Evolutionary conservation across 2,888 invertebrate species (phyloP), one percentile per base, ranked within the genome.

Genomic region (Dorcus parallelipipedus): DNA sequence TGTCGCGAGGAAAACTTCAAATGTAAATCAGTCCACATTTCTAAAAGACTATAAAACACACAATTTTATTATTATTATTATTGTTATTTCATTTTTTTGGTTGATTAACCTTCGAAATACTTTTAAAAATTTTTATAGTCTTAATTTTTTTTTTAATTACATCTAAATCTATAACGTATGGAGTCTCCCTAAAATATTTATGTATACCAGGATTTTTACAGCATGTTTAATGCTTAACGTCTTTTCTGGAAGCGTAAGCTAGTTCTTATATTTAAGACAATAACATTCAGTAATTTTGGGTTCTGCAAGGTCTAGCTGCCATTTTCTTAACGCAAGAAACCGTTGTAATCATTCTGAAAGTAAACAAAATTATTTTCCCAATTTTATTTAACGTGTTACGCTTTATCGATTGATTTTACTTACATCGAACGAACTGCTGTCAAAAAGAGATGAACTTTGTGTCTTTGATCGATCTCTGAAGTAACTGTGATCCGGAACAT

Each of bases 401-500:
- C 1, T 6, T 33, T 1, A 6, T 42, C 6, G 41, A 10, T 41
- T 45, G 14, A 14, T 17, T 45, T 45, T 43, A 68, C 68, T 67
- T 67, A 69, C 69, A 52, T 72, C 70, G 66, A 73, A 73, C 58
- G 73, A 71, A 67, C 71, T 70, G 53, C 69, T 65, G 60, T 75
- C 74, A 60, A 74, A 71, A 43, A 71, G 68, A 14, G 55, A 54
- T 57, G 71, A 69, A 57, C 69, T 68, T 38, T 72, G 73, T 40
- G 67, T 63, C 59, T 72, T 69, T 50, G 73, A 62, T 60, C 71
- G 70, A 54, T 71, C 73, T 62, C 71, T 71, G 53, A 70, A 67
- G 58, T 74, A 76, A 52, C 69, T 64, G 56, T 73, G 73, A 62
- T 76, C 74, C 39, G 74, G 71, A 43, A 73, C 66, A 60, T 71